A percentile compares a stretch with the other conserved stretches of the same genome.
Evolutionary conservation across 2,888 invertebrate genomes (phyloP).

Genomic region (Mantis religiosa): DNA sequence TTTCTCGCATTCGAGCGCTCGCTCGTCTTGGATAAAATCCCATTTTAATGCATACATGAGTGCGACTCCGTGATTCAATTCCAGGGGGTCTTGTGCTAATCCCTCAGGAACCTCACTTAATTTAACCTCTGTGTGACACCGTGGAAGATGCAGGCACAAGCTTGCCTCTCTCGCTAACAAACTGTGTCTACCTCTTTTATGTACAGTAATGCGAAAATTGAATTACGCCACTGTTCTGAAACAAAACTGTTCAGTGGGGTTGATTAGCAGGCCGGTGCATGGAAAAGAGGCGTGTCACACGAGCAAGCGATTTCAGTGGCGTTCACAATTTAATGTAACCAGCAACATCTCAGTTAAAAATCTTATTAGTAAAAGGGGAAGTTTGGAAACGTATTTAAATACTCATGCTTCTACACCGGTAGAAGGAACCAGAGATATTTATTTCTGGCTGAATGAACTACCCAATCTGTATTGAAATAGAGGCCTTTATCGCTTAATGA

Average conservation of each 20-base stretch:
- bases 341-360: too few species aligned
- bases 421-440: too few species aligned
- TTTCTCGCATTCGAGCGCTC: not conserved
- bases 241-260: not conserved
- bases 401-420: too few species aligned
- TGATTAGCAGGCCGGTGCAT: not conserved
- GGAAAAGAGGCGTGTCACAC: not conserved
- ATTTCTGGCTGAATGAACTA: too few species aligned
- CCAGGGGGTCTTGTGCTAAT: not conserved
- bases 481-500: too few species aligned
- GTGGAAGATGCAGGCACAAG: not conserved
- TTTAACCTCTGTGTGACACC: not conserved
- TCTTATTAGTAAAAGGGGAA: too few species aligned
- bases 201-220: constrained; percentile 15
- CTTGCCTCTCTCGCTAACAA: not conserved
- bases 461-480: too few species aligned
- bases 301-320: not conserved
- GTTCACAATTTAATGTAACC: not conserved
- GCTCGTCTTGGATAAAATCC: not conserved
- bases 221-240: not conserved
- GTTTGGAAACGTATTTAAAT: too few species aligned
- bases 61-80: not conserved
- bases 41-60: not conserved
- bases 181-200: not conserved
- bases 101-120: not conserved